phyloP scores from a whole-genome alignment of 2,797 vertebrate species.

The Thaleichthys pacificus region DNA sequence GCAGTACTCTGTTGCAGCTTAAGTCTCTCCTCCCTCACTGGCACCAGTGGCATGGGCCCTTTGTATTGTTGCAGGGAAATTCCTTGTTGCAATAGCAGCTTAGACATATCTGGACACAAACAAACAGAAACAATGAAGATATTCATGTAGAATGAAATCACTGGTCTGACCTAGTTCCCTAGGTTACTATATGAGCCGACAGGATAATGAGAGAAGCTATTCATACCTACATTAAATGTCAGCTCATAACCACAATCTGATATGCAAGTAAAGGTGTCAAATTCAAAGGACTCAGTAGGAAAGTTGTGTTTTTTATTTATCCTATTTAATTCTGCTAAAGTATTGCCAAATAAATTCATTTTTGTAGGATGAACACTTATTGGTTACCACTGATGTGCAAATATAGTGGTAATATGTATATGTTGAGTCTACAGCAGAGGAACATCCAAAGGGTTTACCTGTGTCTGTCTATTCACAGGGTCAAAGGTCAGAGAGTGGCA shows the following conservation, averaged over 20 bases:
- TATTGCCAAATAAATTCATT: no score
- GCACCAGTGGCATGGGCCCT: background rate
- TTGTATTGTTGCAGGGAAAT: background rate
- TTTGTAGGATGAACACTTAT: no score
- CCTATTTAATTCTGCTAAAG: no score
- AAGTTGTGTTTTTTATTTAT: no score
- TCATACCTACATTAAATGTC: background rate
- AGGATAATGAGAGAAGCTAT: background rate
- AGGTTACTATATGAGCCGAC: background rate
- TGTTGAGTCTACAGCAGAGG: no score
- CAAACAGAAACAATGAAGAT: slow-evolving; percentile 1
- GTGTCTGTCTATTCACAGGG: no score
- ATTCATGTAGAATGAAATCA: background rate
- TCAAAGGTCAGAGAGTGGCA: no score
- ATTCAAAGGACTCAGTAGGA: background rate
- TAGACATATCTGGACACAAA: background rate
- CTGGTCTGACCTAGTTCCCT: background rate
- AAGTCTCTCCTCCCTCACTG: background rate
- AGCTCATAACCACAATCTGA: background rate
- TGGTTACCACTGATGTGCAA: no score
- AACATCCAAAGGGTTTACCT: no score
- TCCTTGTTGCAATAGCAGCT: background rate
- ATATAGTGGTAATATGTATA: no score
- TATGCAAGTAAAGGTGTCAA: background rate
- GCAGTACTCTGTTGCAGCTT: background rate